Conservation (phyloP, 2,888 invertebrate genomes). For the Allolobophora icterica region DNA sequence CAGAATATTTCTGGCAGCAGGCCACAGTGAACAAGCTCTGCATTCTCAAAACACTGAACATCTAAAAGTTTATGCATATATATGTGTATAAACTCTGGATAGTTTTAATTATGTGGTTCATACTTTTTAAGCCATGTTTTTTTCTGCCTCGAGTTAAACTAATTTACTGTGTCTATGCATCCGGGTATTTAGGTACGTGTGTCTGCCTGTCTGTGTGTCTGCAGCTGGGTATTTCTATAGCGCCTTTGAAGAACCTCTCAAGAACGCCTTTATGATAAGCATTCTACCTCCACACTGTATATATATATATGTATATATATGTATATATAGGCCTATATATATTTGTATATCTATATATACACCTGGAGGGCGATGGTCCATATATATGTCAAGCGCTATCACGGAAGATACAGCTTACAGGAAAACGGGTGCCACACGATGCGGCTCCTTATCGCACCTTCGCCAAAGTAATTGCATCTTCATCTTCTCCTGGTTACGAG, state of each 20-base stretch:
- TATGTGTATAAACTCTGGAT: neutral
- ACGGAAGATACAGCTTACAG: neutral
- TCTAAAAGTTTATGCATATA: neutral
- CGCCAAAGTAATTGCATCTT: conserved; percentile 19
- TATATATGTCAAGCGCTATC: conserved; percentile 17
- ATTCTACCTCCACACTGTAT: neutral
- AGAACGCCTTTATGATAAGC: neutral
- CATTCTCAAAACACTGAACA: neutral
- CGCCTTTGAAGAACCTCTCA: neutral
- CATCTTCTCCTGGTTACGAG: neutral
- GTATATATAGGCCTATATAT: neutral
- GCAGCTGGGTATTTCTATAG: neutral
- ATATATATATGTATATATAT: neutral
- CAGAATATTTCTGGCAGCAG: conserved; percentile 6
- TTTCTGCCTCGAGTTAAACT: too few relatives aligned
- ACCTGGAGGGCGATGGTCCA: neutral
- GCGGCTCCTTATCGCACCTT: conserved; percentile 21
- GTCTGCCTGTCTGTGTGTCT: neutral
- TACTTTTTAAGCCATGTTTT: too few relatives aligned
- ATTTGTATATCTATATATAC: neutral
- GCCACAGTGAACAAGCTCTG: neutral
- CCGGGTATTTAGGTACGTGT: neutral
- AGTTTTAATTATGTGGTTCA: too few relatives aligned
- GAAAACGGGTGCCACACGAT: neutral
- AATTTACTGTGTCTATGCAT: too few relatives aligned